Evolutionary conservation across 2,797 vertebrate genomes (phyloP).

Genomic region (Hemitrygon akajei): DNA sequence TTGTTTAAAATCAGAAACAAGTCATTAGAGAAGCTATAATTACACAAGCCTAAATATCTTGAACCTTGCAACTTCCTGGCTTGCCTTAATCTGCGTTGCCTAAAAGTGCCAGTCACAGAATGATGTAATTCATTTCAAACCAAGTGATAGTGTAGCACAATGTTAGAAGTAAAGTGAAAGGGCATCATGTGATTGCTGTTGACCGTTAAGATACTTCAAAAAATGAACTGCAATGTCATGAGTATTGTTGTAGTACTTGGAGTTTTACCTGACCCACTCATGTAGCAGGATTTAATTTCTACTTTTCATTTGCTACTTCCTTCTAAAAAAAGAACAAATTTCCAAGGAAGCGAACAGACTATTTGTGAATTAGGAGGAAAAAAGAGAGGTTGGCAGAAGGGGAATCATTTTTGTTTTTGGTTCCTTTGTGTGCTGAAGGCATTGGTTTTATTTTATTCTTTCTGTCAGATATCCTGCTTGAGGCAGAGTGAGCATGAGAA

Average conservation of each 20-base stretch:
- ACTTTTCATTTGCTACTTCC: background rate
- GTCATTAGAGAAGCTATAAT: background rate
- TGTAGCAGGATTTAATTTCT: background rate
- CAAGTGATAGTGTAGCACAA: background rate
- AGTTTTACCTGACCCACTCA: background rate
- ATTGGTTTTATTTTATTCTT: background rate
- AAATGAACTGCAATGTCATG: background rate
- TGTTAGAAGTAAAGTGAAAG: background rate
- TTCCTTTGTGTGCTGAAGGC: background rate
- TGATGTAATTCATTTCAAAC: background rate
- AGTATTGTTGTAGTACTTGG: background rate
- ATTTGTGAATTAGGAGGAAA: background rate
- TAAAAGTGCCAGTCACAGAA: background rate
- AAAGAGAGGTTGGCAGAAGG: background rate
- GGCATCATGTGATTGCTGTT: background rate
- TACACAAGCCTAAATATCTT: too few relatives aligned
- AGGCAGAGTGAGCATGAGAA: background rate
- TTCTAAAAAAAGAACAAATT: background rate
- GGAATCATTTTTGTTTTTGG: background rate
- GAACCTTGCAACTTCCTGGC: background rate
- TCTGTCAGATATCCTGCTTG: background rate
- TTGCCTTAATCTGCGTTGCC: background rate
- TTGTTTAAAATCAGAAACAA: background rate
- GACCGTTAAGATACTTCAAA: background rate
- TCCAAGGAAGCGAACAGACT: background rate